Percentiles rank a stretch among this genome's conserved stretches.
These are phyloP conservation scores for Cylloceria caligata DNA, from an alignment of 2,888 invertebrate species.

Conservation along the genomic window DNA sequence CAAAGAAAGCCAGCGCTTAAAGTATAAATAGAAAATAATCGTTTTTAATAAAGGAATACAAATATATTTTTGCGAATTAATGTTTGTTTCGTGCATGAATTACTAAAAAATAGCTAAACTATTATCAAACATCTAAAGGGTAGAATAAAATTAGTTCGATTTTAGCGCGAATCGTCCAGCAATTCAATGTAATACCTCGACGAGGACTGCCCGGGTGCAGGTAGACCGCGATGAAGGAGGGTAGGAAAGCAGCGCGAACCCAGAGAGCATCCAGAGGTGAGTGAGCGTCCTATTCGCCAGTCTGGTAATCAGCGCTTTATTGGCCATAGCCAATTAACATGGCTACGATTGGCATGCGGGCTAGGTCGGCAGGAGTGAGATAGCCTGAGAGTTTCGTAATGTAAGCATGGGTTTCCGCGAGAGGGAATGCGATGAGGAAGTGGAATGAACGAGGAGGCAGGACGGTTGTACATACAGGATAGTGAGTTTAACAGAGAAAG, in stretches of 20 bases:
- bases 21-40: too few species aligned
- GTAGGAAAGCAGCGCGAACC: constrained; percentile 46
- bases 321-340: constrained; percentile 81
- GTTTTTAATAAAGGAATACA: too few species aligned
- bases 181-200: constrained; percentile 37
- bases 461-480: constrained; percentile 16
- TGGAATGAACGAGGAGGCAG: constrained; percentile 3
- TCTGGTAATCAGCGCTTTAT: constrained; percentile 82
- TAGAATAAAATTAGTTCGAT: neutral
- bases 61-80: too few species aligned
- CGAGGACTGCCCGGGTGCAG: constrained; percentile 25
- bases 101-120: neutral
- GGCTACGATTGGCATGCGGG: constrained; percentile 80
- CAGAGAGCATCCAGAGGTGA: constrained; percentile 36
- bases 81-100: neutral
- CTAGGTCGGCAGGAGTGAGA: constrained; percentile 70
- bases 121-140: neutral
- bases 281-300: constrained; percentile 70
- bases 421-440: constrained; percentile 44
- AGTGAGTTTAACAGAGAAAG: constrained; percentile 22
- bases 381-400: constrained; percentile 48
- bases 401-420: constrained; percentile 35
- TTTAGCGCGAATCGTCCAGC: constrained; percentile 1
- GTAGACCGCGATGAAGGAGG: constrained; percentile 34
- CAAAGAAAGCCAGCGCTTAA: too few species aligned